Percentiles rank a stretch among this genome's conserved stretches.
Evolutionary conservation across 2,797 vertebrate genomes (phyloP).

Genomic region (Sitta carolinensis): DNA sequence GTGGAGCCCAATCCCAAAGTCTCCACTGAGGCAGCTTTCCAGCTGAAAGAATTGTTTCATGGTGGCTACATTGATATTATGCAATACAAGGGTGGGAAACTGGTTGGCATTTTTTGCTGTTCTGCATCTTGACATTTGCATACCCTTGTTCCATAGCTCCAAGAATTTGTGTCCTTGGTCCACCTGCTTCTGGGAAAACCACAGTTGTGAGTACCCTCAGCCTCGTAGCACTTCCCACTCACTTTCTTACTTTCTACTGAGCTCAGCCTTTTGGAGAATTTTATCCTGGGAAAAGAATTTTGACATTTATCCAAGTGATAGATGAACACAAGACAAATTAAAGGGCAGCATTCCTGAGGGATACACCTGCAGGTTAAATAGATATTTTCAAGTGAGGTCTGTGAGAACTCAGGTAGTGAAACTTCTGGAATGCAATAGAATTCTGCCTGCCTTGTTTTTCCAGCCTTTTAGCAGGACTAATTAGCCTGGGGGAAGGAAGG

Average conservation of each 20-base stretch:
- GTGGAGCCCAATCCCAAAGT: neutral
- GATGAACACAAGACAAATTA: neutral
- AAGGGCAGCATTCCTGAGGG: neutral
- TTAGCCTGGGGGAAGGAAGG: neutral
- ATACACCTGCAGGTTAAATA: neutral
- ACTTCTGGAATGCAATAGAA: neutral
- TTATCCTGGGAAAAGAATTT: neutral
- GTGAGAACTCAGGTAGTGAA: neutral
- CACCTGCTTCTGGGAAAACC: conserved; percentile 82
- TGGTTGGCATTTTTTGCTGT: neutral
- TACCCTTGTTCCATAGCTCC: conserved; percentile 71
- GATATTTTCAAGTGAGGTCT: neutral
- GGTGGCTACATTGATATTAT: neutral
- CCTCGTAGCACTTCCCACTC: neutral
- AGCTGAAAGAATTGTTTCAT: neutral
- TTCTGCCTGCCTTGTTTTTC: neutral
- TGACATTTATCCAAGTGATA: neutral
- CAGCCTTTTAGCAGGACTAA: neutral
- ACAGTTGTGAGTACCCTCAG: conserved; percentile 78
- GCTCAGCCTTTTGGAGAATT: neutral
- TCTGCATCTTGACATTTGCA: neutral
- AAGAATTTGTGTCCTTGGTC: conserved; percentile 79
- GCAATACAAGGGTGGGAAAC: neutral
- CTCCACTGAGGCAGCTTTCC: neutral
- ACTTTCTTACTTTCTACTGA: neutral